Percentiles rank a stretch among this genome's conserved stretches.
phyloP scores from a whole-genome alignment of 2,888 invertebrate genomes.

The Spatulosminthurus flaviceps region DNA sequence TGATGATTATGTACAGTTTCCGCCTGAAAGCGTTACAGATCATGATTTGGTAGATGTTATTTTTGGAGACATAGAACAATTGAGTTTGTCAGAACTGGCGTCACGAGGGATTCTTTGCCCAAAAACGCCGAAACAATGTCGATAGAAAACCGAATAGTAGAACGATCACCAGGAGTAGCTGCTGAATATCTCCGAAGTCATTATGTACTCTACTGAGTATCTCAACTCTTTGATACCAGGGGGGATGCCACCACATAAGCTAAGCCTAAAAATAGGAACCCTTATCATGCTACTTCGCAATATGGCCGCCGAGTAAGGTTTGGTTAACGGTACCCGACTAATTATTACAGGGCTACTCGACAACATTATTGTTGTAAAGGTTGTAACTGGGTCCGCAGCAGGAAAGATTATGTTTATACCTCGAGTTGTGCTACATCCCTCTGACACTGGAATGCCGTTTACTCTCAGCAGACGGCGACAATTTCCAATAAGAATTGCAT shows the following conservation, averaged over 20 bases:
- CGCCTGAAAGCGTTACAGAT: not conserved
- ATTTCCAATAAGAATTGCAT: conserved; percentile 63
- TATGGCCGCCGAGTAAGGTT: conserved; percentile 36
- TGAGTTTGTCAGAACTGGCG: too few species aligned
- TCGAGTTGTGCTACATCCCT: conserved; percentile 55
- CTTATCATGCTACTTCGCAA: conserved; percentile 49
- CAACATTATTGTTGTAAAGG: conserved; percentile 36
- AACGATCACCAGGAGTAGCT: too few species aligned
- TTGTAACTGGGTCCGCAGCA: not conserved
- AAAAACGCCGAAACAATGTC: too few species aligned
- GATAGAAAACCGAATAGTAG: too few species aligned
- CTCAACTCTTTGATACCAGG: too few species aligned
- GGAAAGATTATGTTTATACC: conserved; percentile 57
- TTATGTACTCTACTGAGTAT: too few species aligned
- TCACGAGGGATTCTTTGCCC: too few species aligned
- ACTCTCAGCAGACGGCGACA: conserved; percentile 42
- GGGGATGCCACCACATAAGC: not conserved
- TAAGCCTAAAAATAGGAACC: conserved; percentile 48
- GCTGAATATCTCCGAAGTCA: too few species aligned
- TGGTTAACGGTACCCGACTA: conserved; percentile 53
- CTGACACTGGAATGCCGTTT: conserved; percentile 44
- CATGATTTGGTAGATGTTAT: not conserved
- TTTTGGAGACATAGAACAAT: too few species aligned
- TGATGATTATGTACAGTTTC: not conserved
- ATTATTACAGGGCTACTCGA: conserved; percentile 33